phyloP scores from a whole-genome alignment of 2,113 vertebrate genomes.

The Dasyurus viverrinus region DNA sequence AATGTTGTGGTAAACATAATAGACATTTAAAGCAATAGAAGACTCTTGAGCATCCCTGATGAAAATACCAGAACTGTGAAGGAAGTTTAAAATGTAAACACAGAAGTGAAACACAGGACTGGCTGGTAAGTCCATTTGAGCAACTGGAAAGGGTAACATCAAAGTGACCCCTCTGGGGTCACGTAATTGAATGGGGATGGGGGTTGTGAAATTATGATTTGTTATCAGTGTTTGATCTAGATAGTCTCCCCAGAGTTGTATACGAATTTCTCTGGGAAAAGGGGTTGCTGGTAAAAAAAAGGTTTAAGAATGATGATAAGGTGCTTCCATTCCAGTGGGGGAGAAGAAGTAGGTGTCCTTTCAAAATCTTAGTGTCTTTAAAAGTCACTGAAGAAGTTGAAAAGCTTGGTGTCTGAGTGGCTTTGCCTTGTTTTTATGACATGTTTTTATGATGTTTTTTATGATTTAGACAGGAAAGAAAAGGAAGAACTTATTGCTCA shows the following conservation, averaged over 20 bases:
- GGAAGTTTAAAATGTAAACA: background rate
- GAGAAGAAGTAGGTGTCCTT: background rate
- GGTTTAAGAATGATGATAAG: background rate
- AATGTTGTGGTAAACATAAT: background rate
- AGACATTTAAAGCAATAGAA: background rate
- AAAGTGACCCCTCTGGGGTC: too few species aligned
- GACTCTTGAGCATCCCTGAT: background rate
- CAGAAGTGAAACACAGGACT: background rate
- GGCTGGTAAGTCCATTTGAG: background rate
- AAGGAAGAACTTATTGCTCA: background rate
- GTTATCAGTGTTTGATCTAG: too few species aligned
- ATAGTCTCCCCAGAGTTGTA: too few species aligned
- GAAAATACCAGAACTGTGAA: background rate
- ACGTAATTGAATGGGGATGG: too few species aligned
- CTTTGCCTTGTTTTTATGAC: background rate
- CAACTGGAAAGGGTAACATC: background rate
- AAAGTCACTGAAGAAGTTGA: background rate
- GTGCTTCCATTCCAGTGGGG: background rate
- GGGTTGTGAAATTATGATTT: too few species aligned
- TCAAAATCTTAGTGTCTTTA: background rate
- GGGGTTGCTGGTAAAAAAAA: too few species aligned
- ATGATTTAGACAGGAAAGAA: background rate
- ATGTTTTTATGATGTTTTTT: background rate
- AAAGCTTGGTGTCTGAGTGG: background rate
- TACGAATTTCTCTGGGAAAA: too few species aligned